A percentile compares a stretch with the other conserved stretches of the same genome.
phyloP scores from a whole-genome alignment of 2,797 vertebrate species.

The Karalla daura region DNA sequence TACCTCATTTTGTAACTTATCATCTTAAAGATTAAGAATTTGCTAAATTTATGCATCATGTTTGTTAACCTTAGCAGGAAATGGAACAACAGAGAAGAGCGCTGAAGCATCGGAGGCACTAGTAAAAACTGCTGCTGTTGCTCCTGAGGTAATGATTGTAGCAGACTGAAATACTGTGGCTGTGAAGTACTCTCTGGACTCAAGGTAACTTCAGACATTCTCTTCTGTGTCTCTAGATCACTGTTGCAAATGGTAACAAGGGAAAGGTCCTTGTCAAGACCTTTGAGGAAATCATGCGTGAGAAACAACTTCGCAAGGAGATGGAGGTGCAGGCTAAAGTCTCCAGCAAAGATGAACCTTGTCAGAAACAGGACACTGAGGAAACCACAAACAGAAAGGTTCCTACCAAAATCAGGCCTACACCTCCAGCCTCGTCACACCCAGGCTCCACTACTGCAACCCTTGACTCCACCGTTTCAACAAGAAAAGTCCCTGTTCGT shows the following conservation, averaged over 20 bases:
- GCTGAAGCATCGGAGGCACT: conserved; percentile 50
- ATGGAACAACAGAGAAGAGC: conserved; percentile 42
- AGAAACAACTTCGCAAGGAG: conserved; percentile 86
- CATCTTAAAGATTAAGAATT: neutral
- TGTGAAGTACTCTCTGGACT: neutral
- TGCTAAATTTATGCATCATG: neutral
- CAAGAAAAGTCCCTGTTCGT: conserved; percentile 30
- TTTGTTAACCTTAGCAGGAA: conserved; percentile 42
- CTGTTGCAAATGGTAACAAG: conserved; percentile 34
- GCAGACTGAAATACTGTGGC: neutral
- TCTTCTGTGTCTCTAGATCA: conserved; percentile 40
- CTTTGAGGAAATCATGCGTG: conserved; percentile 89
- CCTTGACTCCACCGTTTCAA: conserved; percentile 20
- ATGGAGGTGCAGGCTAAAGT: conserved; percentile 65
- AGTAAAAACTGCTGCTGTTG: conserved; percentile 24
- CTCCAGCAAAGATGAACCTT: conserved; percentile 10
- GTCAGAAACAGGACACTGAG: conserved; percentile 34
- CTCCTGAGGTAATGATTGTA: conserved; percentile 60
- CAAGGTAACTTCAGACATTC: neutral
- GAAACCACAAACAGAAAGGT: conserved; percentile 42
- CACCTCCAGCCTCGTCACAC: neutral
- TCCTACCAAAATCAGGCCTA: conserved; percentile 1
- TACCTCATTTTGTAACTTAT: too few relatives aligned
- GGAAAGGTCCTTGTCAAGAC: conserved; percentile 90
- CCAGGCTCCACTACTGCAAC: conserved; percentile 11